Base-by-base conservation (phyloP, 2,888 invertebrate species). In the Netelia inedita region DNA sequence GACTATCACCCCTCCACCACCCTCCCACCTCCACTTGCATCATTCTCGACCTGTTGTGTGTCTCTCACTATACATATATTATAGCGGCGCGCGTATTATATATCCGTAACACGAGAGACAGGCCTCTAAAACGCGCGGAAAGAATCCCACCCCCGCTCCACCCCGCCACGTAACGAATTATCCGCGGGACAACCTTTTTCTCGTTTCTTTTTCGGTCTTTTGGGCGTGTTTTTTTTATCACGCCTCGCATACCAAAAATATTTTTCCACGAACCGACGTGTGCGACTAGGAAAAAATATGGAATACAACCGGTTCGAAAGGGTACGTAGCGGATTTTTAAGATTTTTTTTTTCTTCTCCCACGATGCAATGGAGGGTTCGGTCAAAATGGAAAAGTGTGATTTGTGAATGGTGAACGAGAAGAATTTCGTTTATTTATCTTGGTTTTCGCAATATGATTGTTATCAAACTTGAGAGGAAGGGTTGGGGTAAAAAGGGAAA, bases 81-180 rank as follows among this genome's bases (percentile, higher is more conserved):
- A 55, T 55, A 11, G 11, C 1, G 11, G 2, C 19, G 8, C 8
- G 8, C 19, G 1, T 55, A 55, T 55, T 55, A 55, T 55, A 55
- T 55, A 55, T 55, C 16, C 19, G 19, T 16, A 16, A 53, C 69
- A 53, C 10, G 57, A 50, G 71, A 71, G 75, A 66, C 75, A 50
- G 65, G 71, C 74, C 5, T 66, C 61, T 79, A 82, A 79, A 75
- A 57, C 71, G 50, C 41, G 74, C 28, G 66, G 23, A 71, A 50
- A n/a, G 35, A 43, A 41, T 59, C 6, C 9, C 35, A 9, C 16
- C 16, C 23, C 16, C 16, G 1, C 1, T 28, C 28, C 5, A 3
- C 5, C 28, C 28, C 28, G 5, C 28, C 28, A 28, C 69, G 19
- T 16, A 16, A 55, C 50, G 16, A 71, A 46, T 46, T 46, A 46